These are phyloP conservation scores for Homalodisca vitripennis DNA, from an alignment of 1,140 invertebrate species.

Conservation along the genomic window DNA sequence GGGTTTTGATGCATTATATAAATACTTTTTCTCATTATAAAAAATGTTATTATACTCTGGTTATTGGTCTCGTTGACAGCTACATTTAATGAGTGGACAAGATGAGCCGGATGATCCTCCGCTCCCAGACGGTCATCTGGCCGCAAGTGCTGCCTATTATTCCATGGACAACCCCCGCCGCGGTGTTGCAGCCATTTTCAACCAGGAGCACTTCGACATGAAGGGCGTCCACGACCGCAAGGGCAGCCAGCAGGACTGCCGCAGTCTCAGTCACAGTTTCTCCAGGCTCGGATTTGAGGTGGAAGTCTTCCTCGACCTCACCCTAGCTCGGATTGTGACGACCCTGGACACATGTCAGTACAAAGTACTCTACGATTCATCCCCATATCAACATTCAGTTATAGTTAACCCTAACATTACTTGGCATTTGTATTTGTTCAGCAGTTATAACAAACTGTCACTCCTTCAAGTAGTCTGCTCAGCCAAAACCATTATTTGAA, in stretches of 20 bases:
- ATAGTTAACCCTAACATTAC: no score
- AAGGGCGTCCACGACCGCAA: background rate
- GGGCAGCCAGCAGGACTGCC: background rate
- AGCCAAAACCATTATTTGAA: no score
- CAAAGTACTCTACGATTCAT: no score
- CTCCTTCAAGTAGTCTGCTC: no score
- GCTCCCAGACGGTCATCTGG: background rate
- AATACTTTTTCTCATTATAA: no score
- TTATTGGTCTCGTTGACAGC: no score
- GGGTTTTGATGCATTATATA: no score
- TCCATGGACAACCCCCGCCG: background rate
- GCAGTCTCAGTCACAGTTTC: background rate
- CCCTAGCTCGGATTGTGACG: background rate
- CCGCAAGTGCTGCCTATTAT: background rate
- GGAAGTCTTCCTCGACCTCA: background rate
- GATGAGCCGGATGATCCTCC: background rate
- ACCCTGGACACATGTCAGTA: background rate
- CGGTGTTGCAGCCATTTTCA: constrained; percentile 1
- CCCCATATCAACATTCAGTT: no score
- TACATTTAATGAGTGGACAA: no score
- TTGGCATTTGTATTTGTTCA: no score
- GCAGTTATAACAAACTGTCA: no score
- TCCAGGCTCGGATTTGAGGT: background rate
- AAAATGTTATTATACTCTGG: no score
- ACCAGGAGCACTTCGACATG: background rate